Evolutionary conservation across 2,797 vertebrate species (phyloP), one percentile per base, ranked within the genome.

Genomic region (Enteromius viviparus): DNA sequence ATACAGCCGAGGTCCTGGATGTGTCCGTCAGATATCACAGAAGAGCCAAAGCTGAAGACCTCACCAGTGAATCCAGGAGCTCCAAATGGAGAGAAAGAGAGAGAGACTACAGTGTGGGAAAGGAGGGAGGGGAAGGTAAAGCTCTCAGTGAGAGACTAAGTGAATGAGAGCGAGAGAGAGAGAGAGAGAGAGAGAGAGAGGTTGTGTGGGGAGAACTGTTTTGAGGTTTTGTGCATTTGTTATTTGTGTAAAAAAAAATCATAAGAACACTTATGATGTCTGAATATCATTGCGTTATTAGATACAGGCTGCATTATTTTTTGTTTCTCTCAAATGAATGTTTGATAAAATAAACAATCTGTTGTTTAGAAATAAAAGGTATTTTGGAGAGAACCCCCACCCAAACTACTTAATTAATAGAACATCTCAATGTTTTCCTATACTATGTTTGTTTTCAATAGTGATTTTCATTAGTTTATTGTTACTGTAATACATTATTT

Each of bases 41-140:
- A 87, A 89, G 87, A 87, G 89, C 85, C 91, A 88, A 88, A 88
- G 87, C 83, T 85, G 87, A 90, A 93, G 91, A 91, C 91, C 85
- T 91, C 51, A 89, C 90, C 88, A 88, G 88, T 88, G 91, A 91
- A 89, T 94, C 91, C 90, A 90, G 92, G 91, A 84, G 78, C 83
- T 71, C 51, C 49, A 82, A 86, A 65, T 81, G 78, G 62, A 32
- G 19, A 69, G 62, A 79, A 81, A 71, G 77, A 76, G 29, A 85
- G 49, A 29, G 34, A 42, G 47, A 49, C 45, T 49, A 76, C 65
- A 76, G 77, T 80, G 71, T 47, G 81, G 77, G 81, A 26, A 80
- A 83, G 64, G 76, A 83, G 82, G 70, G 71, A 55, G 84, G 78
- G 76, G 75, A 65, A 87, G 76, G 53, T 80, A 83, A 76, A 84